Evolutionary conservation across 1,140 invertebrate species (phyloP), one percentile per base, ranked within the genome.

Genomic region (Zaprionus africanus): DNA sequence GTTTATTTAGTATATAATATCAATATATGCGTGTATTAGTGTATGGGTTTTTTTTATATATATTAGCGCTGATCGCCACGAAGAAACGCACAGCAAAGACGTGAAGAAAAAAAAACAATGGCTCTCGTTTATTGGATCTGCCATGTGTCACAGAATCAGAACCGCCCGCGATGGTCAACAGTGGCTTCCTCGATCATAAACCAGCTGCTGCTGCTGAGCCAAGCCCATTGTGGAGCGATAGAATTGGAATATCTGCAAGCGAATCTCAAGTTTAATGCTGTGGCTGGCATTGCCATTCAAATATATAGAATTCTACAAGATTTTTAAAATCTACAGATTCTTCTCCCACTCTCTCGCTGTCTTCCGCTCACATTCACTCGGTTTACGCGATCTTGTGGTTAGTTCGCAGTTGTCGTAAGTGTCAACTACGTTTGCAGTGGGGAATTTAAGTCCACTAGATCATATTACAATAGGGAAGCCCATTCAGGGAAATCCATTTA

Each of bases 51-150:
- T 64, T 54, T 78, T 46, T 71, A 19, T 61, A 67, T 68, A 64
- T 63, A 51, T 69, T 65, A 51, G 19, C 31, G 43, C 28, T 67
- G 36, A 43, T 46, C 53, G 24, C 82, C 67, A 74, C 66, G 64
- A 54, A 66, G 68, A 83, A 80, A 87, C 54, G 68, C 64, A 53
- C 58, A 36, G 31, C 63, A 51, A 70, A 76, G 60, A 79, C 69
- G 38, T 69, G 70, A 81, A 71, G 31, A 68, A 26, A 12, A 26
- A 22, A 69, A 82, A 53, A 76, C 81, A 79, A 60, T 51, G 63
- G 62, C 28, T 56, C 24, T 51, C 61, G 46, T 51, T 69, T 75
- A 57, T 65, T 73, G 69, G 59, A 53, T 43, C 53, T 49, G 49
- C 11, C 36, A 74, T 73, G 43, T 54, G 46, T 66, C 61, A 66